These are phyloP conservation scores for Mionectes olivaceus DNA, from an alignment of 2,797 vertebrate genomes.

Conservation along the genomic window DNA sequence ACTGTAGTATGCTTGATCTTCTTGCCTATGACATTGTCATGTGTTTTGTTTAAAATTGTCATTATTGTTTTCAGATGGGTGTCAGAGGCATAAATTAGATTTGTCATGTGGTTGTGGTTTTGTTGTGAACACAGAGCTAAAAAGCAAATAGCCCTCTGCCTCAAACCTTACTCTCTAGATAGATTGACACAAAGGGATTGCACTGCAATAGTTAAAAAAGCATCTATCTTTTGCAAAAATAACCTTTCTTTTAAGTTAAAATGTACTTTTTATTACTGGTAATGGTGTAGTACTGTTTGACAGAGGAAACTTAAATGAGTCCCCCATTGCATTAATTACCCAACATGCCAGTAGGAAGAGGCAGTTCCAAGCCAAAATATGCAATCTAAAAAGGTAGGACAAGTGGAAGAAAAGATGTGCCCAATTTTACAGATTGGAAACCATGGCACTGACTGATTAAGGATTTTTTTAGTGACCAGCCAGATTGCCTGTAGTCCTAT, in stretches of 20 bases:
- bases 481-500: background rate
- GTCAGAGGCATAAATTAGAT: background rate
- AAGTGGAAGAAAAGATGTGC: background rate
- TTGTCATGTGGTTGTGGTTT: background rate
- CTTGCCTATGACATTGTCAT: background rate
- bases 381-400: background rate
- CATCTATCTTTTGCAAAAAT: background rate
- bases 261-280: background rate
- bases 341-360: background rate
- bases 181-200: background rate
- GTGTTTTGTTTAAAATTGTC: slow-evolving; percentile 21
- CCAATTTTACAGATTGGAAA: background rate
- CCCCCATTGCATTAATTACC: background rate
- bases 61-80: background rate
- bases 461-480: background rate
- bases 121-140: background rate
- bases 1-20: background rate
- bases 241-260: background rate
- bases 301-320: background rate
- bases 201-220: background rate
- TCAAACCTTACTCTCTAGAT: background rate
- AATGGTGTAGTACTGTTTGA: background rate
- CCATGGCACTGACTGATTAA: background rate
- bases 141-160: background rate
- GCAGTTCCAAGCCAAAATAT: background rate